Conservation (phyloP, 2,113 vertebrate genomes). For the Vireo altiloquus region DNA sequence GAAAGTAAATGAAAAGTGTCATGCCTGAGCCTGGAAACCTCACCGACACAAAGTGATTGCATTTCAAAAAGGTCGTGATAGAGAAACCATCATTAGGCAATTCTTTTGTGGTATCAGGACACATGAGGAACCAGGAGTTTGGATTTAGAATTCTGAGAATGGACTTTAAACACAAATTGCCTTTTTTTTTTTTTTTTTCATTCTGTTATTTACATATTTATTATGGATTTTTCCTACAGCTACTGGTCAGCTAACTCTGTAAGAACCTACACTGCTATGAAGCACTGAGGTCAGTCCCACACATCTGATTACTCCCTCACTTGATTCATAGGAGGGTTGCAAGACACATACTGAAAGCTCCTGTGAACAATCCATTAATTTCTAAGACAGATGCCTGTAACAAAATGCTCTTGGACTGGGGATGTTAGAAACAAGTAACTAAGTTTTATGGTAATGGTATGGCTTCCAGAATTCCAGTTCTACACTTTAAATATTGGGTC, state of each 20-base stretch:
- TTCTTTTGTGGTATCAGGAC: background rate
- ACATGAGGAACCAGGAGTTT: background rate
- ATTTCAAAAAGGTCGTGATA: background rate
- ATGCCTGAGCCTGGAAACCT: background rate
- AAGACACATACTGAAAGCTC: background rate
- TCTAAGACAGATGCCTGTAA: background rate
- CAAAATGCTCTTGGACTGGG: background rate
- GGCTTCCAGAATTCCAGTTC: background rate
- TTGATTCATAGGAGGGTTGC: background rate
- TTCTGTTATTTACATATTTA: background rate
- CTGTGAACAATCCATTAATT: background rate
- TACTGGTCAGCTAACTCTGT: background rate
- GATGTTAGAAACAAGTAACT: background rate
- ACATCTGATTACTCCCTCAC: background rate
- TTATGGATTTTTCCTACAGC: background rate
- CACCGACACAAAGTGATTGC: background rate
- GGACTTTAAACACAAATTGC: background rate
- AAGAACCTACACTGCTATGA: background rate
- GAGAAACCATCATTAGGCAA: background rate
- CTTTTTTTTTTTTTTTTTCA: background rate
- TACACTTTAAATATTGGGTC: background rate
- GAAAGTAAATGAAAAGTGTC: background rate
- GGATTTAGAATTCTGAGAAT: background rate
- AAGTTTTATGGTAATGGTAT: background rate
- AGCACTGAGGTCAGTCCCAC: background rate